Evolutionary conservation across 2,113 vertebrate species (phyloP).

Genomic region (Cyprinodon tularosa): DNA sequence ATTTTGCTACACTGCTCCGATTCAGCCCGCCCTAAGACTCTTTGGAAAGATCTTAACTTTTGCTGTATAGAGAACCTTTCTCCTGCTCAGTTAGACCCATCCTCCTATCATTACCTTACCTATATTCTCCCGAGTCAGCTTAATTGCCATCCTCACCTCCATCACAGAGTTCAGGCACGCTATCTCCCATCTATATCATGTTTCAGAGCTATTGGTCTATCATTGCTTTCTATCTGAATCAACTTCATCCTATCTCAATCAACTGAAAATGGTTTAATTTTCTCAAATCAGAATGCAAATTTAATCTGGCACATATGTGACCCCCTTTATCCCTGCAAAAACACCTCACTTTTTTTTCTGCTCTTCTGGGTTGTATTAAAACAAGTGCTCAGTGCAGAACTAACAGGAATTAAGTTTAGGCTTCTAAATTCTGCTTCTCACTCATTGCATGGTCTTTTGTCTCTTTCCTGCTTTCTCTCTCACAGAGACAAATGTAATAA

Average conservation of each 20-base stretch:
- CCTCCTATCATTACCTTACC: slow-evolving; percentile 37
- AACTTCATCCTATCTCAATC: slow-evolving; percentile 23
- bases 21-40: slow-evolving; percentile 17
- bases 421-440: slow-evolving; percentile 49
- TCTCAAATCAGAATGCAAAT: slow-evolving; percentile 17
- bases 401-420: slow-evolving; percentile 56
- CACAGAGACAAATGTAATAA: slow-evolving; percentile 64
- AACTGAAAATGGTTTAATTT: slow-evolving; percentile 7
- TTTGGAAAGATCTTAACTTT: slow-evolving; percentile 43
- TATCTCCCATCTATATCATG: slow-evolving; percentile 50
- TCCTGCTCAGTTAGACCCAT: slow-evolving; percentile 31
- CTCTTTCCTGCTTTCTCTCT: slow-evolving; percentile 42
- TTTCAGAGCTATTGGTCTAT: slow-evolving; percentile 32
- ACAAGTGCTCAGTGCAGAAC: slow-evolving; percentile 54
- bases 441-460: slow-evolving; percentile 41
- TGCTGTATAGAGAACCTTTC: slow-evolving; percentile 35
- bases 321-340: slow-evolving; percentile 24
- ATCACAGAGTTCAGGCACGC: slow-evolving; percentile 44
- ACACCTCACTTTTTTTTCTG: slow-evolving; percentile 63
- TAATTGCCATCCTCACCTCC: slow-evolving; percentile 63
- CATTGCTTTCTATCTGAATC: slow-evolving; percentile 50
- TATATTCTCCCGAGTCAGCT: slow-evolving; percentile 68
- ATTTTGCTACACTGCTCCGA: slow-evolving; percentile 17
- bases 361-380: slow-evolving; percentile 58
- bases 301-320: slow-evolving; percentile 56